Evolutionary conservation across 2,888 invertebrate species (phyloP).

Genomic region (Steromphala cineraria): DNA sequence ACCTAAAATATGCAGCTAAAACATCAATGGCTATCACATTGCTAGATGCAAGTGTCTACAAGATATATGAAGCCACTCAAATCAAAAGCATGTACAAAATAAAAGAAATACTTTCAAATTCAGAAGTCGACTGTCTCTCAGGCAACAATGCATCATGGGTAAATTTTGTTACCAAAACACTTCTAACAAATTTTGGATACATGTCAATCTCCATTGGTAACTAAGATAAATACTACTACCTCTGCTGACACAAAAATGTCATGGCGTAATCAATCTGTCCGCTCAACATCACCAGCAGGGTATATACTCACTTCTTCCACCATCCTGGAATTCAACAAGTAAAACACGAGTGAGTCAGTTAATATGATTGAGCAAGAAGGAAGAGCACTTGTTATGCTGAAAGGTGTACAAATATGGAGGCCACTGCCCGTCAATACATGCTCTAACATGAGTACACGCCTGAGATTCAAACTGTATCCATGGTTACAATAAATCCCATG

Average conservation of each 20-base stretch:
- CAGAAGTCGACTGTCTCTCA: neutral
- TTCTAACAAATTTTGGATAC: too few relatives aligned
- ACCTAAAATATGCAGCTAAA: neutral
- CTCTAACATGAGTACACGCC: neutral
- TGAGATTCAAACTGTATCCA: neutral
- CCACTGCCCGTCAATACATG: neutral
- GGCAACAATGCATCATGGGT: too few relatives aligned
- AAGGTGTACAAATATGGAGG: neutral
- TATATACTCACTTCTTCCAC: too few relatives aligned
- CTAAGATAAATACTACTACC: too few relatives aligned
- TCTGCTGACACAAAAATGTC: too few relatives aligned
- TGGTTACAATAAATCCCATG: neutral
- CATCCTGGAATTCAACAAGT: too few relatives aligned
- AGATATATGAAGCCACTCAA: neutral
- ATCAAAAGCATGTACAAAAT: neutral
- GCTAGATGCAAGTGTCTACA: neutral
- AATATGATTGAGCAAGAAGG: neutral
- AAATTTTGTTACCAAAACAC: too few relatives aligned
- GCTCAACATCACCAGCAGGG: too few relatives aligned
- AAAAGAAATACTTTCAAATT: neutral
- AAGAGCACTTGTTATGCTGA: constrained; percentile 3
- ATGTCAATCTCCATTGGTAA: too few relatives aligned
- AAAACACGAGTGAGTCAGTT: too few relatives aligned
- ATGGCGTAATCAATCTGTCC: too few relatives aligned
- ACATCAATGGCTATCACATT: neutral